phyloP scores from a whole-genome alignment of 2,888 invertebrate genomes.

The Nezara viridula region DNA sequence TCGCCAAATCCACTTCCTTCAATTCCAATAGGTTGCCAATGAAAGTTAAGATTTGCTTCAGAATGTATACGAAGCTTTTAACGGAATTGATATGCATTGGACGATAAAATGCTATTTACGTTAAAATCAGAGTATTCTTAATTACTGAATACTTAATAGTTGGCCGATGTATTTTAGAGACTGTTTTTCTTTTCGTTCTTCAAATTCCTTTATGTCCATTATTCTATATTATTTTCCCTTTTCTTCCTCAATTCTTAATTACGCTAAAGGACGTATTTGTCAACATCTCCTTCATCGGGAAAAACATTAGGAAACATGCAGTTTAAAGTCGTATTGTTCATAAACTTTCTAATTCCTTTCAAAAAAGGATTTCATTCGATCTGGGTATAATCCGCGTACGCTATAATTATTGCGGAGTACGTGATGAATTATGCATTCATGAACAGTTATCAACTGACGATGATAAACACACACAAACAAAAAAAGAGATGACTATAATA shows the following conservation, averaged over 20 bases:
- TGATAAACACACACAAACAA: not conserved
- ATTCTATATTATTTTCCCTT: too few relatives aligned
- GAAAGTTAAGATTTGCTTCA: not conserved
- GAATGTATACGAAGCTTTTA: not conserved
- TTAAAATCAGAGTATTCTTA: too few relatives aligned
- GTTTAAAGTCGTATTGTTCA: not conserved
- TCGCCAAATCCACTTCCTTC: not conserved
- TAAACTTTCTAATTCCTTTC: not conserved
- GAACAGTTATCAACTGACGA: not conserved
- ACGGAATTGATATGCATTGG: not conserved
- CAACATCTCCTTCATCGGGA: not conserved
- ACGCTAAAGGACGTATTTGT: not conserved
- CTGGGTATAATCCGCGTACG: not conserved
- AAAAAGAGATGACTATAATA: not conserved
- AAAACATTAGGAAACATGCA: not conserved
- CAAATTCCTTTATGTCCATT: too few relatives aligned
- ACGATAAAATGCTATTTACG: not conserved
- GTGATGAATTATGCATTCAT: slow-evolving; percentile 23
- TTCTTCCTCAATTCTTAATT: too few relatives aligned
- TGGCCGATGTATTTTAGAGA: too few relatives aligned
- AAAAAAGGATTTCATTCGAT: not conserved
- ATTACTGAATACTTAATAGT: too few relatives aligned
- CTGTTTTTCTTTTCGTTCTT: too few relatives aligned
- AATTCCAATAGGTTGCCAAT: not conserved
- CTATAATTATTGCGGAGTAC: not conserved